phyloP scores from a whole-genome alignment of 2,888 invertebrate species.

The Himalopsyche kuldschensis region DNA sequence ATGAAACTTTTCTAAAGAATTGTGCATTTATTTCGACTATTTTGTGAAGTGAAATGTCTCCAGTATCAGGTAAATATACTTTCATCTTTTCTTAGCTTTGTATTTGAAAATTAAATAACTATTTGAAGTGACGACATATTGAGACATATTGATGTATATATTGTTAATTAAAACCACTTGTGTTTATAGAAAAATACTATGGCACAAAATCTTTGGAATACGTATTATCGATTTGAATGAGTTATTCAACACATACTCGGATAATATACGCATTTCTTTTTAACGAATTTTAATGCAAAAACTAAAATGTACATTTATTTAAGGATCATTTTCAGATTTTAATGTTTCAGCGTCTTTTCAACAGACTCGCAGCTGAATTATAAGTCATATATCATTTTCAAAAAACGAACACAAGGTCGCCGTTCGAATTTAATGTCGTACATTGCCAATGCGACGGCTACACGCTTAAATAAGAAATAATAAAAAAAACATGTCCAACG shows the following conservation, averaged over 20 bases:
- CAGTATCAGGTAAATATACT: neutral
- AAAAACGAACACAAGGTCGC: constrained; percentile 26
- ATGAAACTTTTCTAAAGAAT: neutral
- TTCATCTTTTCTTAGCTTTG: neutral
- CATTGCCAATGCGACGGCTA: constrained; percentile 9
- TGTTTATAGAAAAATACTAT: no score
- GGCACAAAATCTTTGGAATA: no score
- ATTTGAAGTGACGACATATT: no score
- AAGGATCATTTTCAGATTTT: neutral
- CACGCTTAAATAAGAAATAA: neutral
- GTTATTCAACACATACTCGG: no score
- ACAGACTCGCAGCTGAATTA: neutral
- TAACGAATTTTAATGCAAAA: no score
- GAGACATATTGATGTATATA: no score
- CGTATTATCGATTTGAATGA: no score
- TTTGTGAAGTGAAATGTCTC: neutral
- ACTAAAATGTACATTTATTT: no score
- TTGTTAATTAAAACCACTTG: no score
- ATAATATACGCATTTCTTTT: no score
- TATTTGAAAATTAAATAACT: no score
- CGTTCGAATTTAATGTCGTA: constrained; percentile 9
- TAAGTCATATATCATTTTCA: constrained; percentile 5
- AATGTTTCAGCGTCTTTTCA: neutral
- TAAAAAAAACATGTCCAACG: constrained; percentile 21
- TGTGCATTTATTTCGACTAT: neutral